Conservation (phyloP, 2,888 invertebrate species). For the Parnassius orleans region DNA sequence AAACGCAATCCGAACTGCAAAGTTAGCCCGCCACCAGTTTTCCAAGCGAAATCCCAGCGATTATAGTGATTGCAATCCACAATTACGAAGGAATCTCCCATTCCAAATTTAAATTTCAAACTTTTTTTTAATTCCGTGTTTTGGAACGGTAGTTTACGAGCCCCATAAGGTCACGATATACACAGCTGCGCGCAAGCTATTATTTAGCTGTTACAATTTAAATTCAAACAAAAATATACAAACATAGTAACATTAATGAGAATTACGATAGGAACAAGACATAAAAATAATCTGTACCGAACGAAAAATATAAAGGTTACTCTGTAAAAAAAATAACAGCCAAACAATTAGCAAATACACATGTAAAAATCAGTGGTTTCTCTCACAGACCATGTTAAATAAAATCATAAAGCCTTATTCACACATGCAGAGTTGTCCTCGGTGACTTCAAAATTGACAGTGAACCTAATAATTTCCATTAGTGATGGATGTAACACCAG, state of each 20-base stretch:
- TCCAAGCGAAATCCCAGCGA: constrained; percentile 63
- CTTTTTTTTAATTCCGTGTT: constrained; percentile 32
- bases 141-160: constrained; percentile 53
- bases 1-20: constrained; percentile 39
- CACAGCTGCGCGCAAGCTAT: constrained; percentile 77
- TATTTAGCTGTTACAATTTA: constrained; percentile 66
- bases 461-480: too few relatives aligned
- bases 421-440: constrained; percentile 34
- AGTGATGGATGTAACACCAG: constrained; percentile 9
- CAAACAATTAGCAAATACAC: constrained; percentile 52
- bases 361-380: constrained; percentile 38
- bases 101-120: constrained; percentile 27
- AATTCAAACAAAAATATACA: constrained; percentile 38
- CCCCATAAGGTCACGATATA: constrained; percentile 73
- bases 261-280: constrained; percentile 8
- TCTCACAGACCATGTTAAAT: constrained; percentile 36
- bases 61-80: constrained; percentile 46
- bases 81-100: constrained; percentile 39
- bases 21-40: constrained; percentile 71
- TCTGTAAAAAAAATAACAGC: constrained; percentile 62
- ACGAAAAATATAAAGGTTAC: constrained; percentile 25
- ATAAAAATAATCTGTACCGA: constrained; percentile 16
- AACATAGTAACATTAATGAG: constrained; percentile 27
- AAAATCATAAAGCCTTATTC: constrained; percentile 33
- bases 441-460: constrained; percentile 6